Evolutionary conservation across 2,113 vertebrate species (phyloP).

Genomic region (Eptesicus fuscus): DNA sequence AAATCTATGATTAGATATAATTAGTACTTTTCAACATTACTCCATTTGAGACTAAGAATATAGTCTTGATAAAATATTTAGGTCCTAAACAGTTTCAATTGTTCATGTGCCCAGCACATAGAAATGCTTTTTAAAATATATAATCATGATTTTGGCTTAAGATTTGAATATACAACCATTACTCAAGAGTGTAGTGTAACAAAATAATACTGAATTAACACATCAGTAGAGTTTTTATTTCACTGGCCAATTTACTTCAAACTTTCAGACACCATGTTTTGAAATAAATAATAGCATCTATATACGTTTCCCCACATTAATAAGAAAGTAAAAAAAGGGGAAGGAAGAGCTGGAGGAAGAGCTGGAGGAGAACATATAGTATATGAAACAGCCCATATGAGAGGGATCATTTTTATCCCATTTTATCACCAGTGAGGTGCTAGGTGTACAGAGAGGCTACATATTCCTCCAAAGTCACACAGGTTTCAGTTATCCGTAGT

Average conservation of each 20-base stretch:
- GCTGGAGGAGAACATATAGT: neutral
- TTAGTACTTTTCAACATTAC: neutral
- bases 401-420: neutral
- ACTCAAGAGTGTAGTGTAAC: neutral
- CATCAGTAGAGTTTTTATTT: neutral
- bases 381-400: neutral
- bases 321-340: neutral
- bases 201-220: neutral
- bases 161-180: neutral
- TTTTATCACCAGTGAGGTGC: neutral
- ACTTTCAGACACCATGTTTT: neutral
- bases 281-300: neutral
- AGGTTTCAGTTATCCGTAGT: neutral
- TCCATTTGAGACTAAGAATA: neutral
- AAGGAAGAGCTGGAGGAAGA: neutral
- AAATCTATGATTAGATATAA: neutral
- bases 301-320: neutral
- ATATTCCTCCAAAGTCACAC: neutral
- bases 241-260: neutral
- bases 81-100: neutral
- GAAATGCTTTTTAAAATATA: neutral
- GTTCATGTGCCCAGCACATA: neutral
- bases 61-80: neutral
- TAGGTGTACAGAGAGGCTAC: neutral
- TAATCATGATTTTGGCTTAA: neutral